Base-by-base conservation (phyloP, 1,140 invertebrate species). In the Meloidogyne chitwoodi region DNA sequence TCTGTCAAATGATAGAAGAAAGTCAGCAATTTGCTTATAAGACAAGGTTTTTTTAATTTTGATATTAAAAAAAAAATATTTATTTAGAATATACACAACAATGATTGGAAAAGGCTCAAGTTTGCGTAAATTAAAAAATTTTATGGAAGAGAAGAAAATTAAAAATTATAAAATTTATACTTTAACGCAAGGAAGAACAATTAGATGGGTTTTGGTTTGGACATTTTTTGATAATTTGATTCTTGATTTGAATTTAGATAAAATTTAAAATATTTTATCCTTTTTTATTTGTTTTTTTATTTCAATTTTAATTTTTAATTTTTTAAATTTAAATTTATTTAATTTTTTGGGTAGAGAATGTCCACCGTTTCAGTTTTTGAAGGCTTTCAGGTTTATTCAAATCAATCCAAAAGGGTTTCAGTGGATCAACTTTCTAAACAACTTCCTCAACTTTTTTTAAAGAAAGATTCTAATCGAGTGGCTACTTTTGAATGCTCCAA, bases 1-100 rank as follows among this genome's bases (percentile, higher is more conserved):
- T 80, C 4, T 27, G 19, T 5, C 16, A 67, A 44, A 80, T 80
- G 62, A 77, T 80, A 4, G 74, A 82, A 16, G 79, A 80, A 82
- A 82, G 80, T 56, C 48, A 22, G 16, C 14, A n/a, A 19, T 11
- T n/a, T 72, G 12, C 38, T 62, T 38, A 41, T 24, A 75, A 24
- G 19, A 56, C 48, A 56, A 56, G n/a, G 48, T 76, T 22, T 29
- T 11, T 19, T 38, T 62, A 61, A 12, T 29, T 78, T 38, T 44
- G 29, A 31, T 29, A n/a, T n/a, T n/a, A n/a, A n/a, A n/a, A n/a
- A n/a, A n/a, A n/a, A n/a, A n/a, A n/a, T 41, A 22, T 75, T 1
- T 27, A 8, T n/a, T 16, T 38, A 77, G 76, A 64, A 65, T 77
- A 14, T 77, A 61, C 31, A 78, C 76, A 29, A 56, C 76, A 19